These are phyloP conservation scores for Noctua comes DNA, from an alignment of 2,888 invertebrate genomes.

Conservation along the genomic window DNA sequence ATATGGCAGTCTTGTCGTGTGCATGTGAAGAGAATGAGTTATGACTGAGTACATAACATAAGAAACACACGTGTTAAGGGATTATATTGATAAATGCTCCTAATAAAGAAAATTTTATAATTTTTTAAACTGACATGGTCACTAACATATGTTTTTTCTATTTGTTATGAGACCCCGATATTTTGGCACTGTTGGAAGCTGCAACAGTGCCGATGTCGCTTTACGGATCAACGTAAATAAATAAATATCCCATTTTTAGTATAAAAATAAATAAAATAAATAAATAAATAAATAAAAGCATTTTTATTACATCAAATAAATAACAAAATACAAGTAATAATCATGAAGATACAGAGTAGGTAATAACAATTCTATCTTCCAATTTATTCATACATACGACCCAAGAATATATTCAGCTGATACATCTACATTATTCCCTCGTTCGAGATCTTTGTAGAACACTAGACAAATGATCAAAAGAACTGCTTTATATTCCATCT, in stretches of 20 bases:
- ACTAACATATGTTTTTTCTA: too few relatives aligned
- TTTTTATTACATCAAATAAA: not conserved
- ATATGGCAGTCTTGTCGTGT: constrained; percentile 27
- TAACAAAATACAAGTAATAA: not conserved
- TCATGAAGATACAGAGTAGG: not conserved
- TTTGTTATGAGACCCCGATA: too few relatives aligned
- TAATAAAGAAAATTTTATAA: not conserved
- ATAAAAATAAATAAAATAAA: too few relatives aligned
- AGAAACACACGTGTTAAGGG: not conserved
- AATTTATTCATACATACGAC: constrained; percentile 17
- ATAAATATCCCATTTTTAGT: not conserved
- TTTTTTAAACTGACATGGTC: not conserved
- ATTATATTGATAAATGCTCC: constrained; percentile 15
- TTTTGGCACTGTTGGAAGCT: too few relatives aligned
- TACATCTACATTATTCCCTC: constrained; percentile 25
- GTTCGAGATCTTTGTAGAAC: constrained; percentile 24
- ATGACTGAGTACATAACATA: constrained; percentile 25
- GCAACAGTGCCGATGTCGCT: too few relatives aligned
- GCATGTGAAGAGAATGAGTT: constrained; percentile 30
- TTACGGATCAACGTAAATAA: not conserved
- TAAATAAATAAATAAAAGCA: too few relatives aligned
- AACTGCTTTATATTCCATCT: constrained; percentile 53
- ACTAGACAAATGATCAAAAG: constrained; percentile 43
- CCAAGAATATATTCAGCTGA: constrained; percentile 24
- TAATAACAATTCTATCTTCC: constrained; percentile 8